Evolutionary conservation across 2,797 vertebrate genomes (phyloP).

Genomic region (Telmatherina bonti): DNA sequence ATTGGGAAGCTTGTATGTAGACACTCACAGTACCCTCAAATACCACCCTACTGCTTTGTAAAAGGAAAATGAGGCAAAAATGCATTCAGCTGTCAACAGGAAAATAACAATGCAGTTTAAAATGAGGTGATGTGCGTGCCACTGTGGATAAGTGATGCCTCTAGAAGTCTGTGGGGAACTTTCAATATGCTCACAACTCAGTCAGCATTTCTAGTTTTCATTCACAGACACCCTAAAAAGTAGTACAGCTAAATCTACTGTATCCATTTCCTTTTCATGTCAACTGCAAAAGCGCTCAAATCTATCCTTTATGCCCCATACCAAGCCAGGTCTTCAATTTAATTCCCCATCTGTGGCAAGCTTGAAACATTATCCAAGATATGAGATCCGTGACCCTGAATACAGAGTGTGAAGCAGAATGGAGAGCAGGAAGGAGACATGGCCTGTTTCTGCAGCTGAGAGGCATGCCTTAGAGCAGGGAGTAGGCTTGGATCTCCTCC

Average conservation of each 20-base stretch:
- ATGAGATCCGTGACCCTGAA: conserved; percentile 89
- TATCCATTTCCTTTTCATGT: conserved; percentile 57
- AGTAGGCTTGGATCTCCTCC: conserved; percentile 63
- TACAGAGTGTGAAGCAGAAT: conserved; percentile 76
- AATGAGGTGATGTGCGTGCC: conserved; percentile 59
- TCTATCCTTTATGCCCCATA: conserved; percentile 68
- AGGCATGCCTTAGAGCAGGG: conserved; percentile 54
- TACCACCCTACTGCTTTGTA: conserved; percentile 27
- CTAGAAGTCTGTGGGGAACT: conserved; percentile 28
- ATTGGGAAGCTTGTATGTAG: conserved; percentile 29
- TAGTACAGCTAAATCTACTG: conserved; percentile 59
- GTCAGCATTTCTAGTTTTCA: conserved; percentile 50
- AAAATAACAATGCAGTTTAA: conserved; percentile 54
- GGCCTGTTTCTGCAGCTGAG: conserved; percentile 69
- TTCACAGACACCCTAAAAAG: conserved; percentile 55
- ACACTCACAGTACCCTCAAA: conserved; percentile 33
- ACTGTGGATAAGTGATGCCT: conserved; percentile 54
- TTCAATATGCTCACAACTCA: conserved; percentile 45
- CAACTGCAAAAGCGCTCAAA: conserved; percentile 57
- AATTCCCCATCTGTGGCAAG: conserved; percentile 84
- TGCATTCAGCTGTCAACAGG: conserved; percentile 45
- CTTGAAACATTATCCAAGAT: conserved; percentile 87
- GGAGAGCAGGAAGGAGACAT: conserved; percentile 62
- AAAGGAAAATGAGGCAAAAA: not conserved
- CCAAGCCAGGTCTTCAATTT: conserved; percentile 81